These are phyloP conservation scores for Plebejus argus DNA, from an alignment of 2,888 invertebrate species.

Conservation along the genomic window DNA sequence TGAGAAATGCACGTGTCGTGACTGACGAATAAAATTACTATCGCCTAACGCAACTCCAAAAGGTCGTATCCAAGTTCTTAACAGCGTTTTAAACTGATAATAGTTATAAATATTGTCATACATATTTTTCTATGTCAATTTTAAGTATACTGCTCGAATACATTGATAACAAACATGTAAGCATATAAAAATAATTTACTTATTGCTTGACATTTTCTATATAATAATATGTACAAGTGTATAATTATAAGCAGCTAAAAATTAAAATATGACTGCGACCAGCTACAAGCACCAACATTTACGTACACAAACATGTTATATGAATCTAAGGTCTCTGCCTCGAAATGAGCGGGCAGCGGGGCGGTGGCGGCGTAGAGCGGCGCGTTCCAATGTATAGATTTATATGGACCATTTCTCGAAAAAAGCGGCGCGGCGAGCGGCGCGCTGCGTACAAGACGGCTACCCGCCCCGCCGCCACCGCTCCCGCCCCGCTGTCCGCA, in stretches of 20 bases:
- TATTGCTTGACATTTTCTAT: conserved; percentile 29
- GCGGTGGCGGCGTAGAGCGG: too few relatives aligned
- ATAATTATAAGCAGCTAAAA: conserved; percentile 9
- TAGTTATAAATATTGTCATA: neutral
- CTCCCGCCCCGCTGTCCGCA: too few relatives aligned
- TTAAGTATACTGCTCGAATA: neutral
- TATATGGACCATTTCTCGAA: too few relatives aligned
- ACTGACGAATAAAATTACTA: neutral
- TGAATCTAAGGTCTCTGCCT: too few relatives aligned
- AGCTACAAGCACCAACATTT: conserved; percentile 27
- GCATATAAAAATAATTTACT: conserved; percentile 38
- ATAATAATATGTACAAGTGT: conserved; percentile 21
- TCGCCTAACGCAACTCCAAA: neutral
- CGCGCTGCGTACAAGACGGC: too few relatives aligned
- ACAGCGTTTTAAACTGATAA: neutral
- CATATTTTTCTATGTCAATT: neutral
- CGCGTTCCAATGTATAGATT: too few relatives aligned
- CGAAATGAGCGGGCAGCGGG: too few relatives aligned
- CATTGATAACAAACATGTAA: conserved; percentile 29
- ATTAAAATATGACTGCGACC: neutral
- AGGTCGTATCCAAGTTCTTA: neutral
- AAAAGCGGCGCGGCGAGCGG: too few relatives aligned
- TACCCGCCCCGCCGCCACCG: too few relatives aligned
- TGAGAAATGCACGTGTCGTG: too few relatives aligned
- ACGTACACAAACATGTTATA: conserved; percentile 23